Percentiles rank a stretch among this genome's conserved stretches.
Conservation (phyloP, 37 sponge, comb jelly and placozoan genomes). For the Hormiphora californensis region DNA sequence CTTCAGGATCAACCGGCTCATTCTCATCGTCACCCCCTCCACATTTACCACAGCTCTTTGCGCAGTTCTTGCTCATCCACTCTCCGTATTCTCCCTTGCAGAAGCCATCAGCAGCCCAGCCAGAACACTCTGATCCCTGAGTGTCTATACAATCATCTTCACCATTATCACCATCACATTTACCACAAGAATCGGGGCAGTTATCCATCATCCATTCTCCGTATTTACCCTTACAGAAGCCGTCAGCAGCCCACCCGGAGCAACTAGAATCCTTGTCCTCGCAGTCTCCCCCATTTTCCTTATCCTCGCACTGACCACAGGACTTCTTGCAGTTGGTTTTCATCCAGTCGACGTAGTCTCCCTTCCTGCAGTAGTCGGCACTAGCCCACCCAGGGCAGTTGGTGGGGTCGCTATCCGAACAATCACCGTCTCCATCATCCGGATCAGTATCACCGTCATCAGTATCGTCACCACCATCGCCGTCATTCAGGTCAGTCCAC, state of each 20-base stretch:
- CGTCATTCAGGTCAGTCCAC: background rate
- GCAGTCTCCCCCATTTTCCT: background rate
- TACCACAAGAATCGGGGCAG: background rate
- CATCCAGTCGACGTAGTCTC: constrained; percentile 32
- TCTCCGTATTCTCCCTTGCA: constrained; percentile 1
- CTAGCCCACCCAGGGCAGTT: background rate
- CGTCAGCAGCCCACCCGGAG: background rate
- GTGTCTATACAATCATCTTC: background rate
- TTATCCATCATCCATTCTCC: background rate
- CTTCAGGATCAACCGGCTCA: too few species aligned
- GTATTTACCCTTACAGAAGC: background rate
- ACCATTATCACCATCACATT: background rate
- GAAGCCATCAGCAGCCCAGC: background rate
- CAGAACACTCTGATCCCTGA: constrained; percentile 21
- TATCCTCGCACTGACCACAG: background rate
- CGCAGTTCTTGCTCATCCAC: constrained; percentile 39
- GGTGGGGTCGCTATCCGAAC: background rate
- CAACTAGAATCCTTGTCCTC: background rate
- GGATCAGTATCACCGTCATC: background rate
- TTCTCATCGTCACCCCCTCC: background rate
- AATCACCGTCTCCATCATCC: background rate
- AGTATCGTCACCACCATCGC: background rate
- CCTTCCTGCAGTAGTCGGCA: background rate
- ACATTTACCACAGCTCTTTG: background rate
- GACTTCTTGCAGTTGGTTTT: background rate